Percentiles rank a stretch among this genome's conserved stretches.
Evolutionary conservation across 2,113 vertebrate species (phyloP).

Genomic region (Varanus salvator): DNA sequence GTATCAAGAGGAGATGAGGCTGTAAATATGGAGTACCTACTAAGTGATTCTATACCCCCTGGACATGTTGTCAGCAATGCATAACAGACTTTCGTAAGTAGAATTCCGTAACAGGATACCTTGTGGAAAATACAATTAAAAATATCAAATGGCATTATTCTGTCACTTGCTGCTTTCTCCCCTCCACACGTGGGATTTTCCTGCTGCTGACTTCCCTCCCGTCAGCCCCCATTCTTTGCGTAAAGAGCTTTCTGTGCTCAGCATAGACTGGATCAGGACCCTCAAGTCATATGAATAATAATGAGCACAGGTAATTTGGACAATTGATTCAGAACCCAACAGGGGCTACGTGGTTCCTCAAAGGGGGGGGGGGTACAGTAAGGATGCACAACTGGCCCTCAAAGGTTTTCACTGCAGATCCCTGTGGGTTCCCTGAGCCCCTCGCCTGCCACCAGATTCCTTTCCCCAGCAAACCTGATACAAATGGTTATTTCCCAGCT

Average conservation of each 20-base stretch:
- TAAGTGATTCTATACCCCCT: neutral
- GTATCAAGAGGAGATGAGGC: neutral
- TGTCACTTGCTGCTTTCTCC: neutral
- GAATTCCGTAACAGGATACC: neutral
- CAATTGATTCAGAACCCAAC: neutral
- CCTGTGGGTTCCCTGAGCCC: no score
- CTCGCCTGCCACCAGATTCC: no score
- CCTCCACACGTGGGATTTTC: neutral
- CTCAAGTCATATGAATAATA: neutral
- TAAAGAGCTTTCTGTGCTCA: neutral
- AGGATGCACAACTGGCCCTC: no score
- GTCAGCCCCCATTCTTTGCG: neutral
- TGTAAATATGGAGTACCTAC: neutral
- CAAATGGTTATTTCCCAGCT: no score
- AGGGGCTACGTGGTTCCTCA: neutral
- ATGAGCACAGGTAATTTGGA: neutral
- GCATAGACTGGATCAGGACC: neutral
- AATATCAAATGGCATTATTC: neutral
- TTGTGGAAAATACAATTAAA: neutral
- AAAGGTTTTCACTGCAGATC: no score
- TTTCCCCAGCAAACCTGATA: no score
- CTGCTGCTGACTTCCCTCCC: neutral
- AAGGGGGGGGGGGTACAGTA: neutral
- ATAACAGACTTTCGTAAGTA: neutral
- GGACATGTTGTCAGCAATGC: neutral